A percentile compares a stretch with the other conserved stretches of the same genome.
Evolutionary conservation across 2,797 vertebrate genomes (phyloP).

Genomic region (Simalia tracyae): DNA sequence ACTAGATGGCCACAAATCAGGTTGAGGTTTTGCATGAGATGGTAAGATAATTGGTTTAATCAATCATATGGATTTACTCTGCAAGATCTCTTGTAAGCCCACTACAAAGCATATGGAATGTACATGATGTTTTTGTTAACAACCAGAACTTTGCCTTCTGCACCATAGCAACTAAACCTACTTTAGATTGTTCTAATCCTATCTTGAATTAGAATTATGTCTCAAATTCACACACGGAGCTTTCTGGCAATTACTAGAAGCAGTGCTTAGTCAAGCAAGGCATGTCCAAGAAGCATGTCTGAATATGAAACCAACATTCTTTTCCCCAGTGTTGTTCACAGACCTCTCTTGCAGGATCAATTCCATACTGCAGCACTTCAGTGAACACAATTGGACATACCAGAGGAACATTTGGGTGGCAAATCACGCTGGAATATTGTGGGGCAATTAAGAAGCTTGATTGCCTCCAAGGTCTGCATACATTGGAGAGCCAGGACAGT

Average conservation of each 20-base stretch:
- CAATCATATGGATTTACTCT: slow-evolving; percentile 20
- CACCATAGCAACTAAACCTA: background rate
- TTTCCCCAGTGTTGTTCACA: background rate
- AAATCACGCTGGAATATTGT: background rate
- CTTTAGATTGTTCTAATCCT: background rate
- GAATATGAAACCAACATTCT: background rate
- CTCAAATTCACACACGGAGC: background rate
- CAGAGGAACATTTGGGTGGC: background rate
- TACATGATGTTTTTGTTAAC: slow-evolving; percentile 14
- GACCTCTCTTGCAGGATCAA: background rate
- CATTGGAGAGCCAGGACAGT: background rate
- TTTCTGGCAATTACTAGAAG: background rate
- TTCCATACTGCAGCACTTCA: background rate
- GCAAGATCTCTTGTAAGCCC: background rate
- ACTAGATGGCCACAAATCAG: slow-evolving; percentile 25
- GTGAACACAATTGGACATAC: background rate
- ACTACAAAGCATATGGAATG: slow-evolving; percentile 17
- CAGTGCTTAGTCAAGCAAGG: background rate
- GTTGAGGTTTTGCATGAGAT: slow-evolving; percentile 11
- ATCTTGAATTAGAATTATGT: background rate
- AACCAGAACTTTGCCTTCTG: background rate
- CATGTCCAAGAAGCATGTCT: background rate
- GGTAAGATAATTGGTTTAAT: slow-evolving; percentile 25
- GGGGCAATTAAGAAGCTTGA: background rate
- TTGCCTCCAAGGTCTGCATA: background rate